Percentiles rank a stretch among this genome's conserved stretches.
Evolutionary conservation across 2,888 invertebrate genomes (phyloP).

Genomic region (Leucophenga maculata): DNA sequence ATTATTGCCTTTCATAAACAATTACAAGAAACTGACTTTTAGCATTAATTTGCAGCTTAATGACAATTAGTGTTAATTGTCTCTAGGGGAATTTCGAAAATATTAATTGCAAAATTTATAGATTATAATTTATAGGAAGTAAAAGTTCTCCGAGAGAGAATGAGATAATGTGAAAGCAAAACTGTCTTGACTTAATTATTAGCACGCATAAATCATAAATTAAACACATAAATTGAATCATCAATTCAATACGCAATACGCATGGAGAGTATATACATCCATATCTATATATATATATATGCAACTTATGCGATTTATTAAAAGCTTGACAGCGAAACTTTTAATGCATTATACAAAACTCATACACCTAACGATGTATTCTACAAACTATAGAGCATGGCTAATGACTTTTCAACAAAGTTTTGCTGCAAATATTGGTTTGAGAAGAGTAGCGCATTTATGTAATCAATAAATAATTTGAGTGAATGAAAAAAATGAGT

Average conservation of each 20-base stretch:
- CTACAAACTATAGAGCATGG: too few species aligned
- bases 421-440: too few species aligned
- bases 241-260: neutral
- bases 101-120: constrained; percentile 51
- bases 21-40: constrained; percentile 19
- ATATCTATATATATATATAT: neutral
- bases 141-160: neutral
- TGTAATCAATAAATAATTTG: too few species aligned
- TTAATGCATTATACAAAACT: neutral
- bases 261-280: too few species aligned
- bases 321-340: constrained; percentile 13
- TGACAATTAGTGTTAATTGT: constrained; percentile 66
- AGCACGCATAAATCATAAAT: constrained; percentile 50
- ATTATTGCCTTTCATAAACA: constrained; percentile 20
- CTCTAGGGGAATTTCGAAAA: constrained; percentile 53
- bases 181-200: constrained; percentile 61
- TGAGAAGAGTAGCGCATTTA: too few species aligned
- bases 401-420: too few species aligned
- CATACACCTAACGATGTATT: too few species aligned
- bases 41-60: constrained; percentile 40
- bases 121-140: neutral
- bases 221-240: constrained; percentile 14
- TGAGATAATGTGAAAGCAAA: constrained; percentile 29
- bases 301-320: constrained; percentile 17
- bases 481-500: too few species aligned